Evolutionary conservation across 2,113 vertebrate genomes (phyloP), one percentile per base, ranked within the genome.

Genomic region (Ophthalmolycus amberensis): DNA sequence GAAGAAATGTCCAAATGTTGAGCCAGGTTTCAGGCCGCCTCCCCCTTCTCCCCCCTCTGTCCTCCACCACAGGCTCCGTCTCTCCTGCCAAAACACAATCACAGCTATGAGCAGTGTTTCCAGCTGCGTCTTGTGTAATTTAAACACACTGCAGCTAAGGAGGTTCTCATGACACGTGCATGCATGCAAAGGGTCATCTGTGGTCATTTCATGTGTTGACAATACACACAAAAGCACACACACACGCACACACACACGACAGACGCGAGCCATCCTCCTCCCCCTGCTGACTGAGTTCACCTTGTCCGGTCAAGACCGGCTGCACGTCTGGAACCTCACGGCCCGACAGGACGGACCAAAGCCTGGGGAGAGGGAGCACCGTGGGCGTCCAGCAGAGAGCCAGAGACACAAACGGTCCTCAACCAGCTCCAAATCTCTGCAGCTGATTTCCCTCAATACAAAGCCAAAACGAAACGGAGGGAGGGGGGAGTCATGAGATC

Each of bases 1-100:
- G 74, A 71, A 79, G 79, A 79, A 65, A 88, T 89, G 71, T 83
- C 3, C 77, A 88, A 85, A 91, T 62, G 20, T 34, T 73, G 38
- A 69, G 40, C 71, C 74, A 27, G 25, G 63, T 79, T 90, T 81
- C 83, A 81, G 58, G 34, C 34, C 34, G 5, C 5, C 34, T 34
- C 34, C 34, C 82, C 66, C 2, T 5, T 34, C 4, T 0, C n/a
- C 80, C 44, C 59, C 65, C 54, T 56, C 54, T 69, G 12, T 58
- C 52, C 52, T 58, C 38, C 38, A 42, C 62, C 59, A 42, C 77
- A 84, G 67, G 9, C 68, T 65, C 40, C 20, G 5, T 64, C 68
- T 5, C 52, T 74, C 71, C 50, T 87, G 80, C 81, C 76, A 87
- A 1, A 62, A 62, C 54, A 56, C 11, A 65, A 65, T 52, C 48